These are phyloP conservation scores for Calliscelio sp. DNA, from an alignment of 2,888 invertebrate genomes.

Conservation along the genomic window DNA sequence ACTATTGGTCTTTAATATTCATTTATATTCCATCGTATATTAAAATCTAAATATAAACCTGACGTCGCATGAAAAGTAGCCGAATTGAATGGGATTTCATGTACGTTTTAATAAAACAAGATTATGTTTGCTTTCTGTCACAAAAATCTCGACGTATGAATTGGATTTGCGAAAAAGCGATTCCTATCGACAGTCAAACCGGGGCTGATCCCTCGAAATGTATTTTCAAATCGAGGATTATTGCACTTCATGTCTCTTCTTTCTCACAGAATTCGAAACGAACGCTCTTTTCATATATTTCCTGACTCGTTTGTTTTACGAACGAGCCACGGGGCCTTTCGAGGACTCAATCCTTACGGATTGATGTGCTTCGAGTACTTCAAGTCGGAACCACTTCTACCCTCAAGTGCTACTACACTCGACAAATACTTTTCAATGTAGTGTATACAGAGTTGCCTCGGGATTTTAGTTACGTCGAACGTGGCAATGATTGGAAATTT, in stretches of 20 bases:
- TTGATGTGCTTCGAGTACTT: conserved; percentile 71
- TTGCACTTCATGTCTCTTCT: conserved; percentile 75
- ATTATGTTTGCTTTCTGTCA: conserved; percentile 65
- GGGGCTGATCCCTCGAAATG: conserved; percentile 76
- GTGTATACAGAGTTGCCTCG: conserved; percentile 44
- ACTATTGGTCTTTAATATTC: no score
- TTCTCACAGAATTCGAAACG: conserved; percentile 44
- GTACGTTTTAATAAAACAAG: conserved; percentile 65
- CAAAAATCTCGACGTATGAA: conserved; percentile 65
- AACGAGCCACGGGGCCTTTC: conserved; percentile 61
- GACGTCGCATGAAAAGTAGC: conserved; percentile 13
- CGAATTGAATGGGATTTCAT: conserved; percentile 33
- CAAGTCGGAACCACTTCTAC: conserved; percentile 67
- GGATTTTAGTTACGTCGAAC: conserved; percentile 37
- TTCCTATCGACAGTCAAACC: conserved; percentile 72
- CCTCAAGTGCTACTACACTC: conserved; percentile 67
- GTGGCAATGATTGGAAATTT: conserved; percentile 60
- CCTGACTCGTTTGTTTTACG: conserved; percentile 68
- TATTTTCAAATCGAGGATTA: conserved; percentile 78
- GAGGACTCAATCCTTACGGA: conserved; percentile 70
- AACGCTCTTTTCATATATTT: conserved; percentile 70
- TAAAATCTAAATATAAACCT: conserved; percentile 31
- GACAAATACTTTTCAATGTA: conserved; percentile 66
- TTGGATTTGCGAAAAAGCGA: conserved; percentile 77
- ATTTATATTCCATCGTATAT: no score